Evolutionary conservation across 2,888 invertebrate genomes (phyloP).

Genomic region (Tachina lurida): DNA sequence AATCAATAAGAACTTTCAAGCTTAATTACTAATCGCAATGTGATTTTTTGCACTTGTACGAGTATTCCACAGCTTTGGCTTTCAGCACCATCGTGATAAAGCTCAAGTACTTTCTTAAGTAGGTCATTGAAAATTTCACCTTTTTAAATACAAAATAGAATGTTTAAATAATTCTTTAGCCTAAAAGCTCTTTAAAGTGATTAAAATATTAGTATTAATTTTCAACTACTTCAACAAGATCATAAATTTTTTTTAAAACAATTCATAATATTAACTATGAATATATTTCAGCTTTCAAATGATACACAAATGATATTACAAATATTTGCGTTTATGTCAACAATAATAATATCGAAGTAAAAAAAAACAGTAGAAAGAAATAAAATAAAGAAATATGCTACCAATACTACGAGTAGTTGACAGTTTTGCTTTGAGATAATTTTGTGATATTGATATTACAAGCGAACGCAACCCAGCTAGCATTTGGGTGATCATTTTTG

Average conservation of each 20-base stretch:
- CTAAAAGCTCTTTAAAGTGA: constrained; percentile 10
- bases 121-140: constrained; percentile 13
- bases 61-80: too few species aligned
- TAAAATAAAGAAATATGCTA: constrained; percentile 51
- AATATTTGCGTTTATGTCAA: not conserved
- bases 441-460: constrained; percentile 35
- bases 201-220: constrained; percentile 9
- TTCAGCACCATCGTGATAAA: too few species aligned
- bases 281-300: not conserved
- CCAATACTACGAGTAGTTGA: constrained; percentile 56
- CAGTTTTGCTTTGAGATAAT: constrained; percentile 50
- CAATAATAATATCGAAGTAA: constrained; percentile 26
- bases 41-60: too few species aligned
- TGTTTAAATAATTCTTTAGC: not conserved
- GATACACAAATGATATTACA: not conserved
- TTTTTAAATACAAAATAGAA: not conserved
- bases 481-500: too few species aligned
- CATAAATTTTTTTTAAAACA: constrained; percentile 29
- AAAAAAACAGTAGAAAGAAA: constrained; percentile 30
- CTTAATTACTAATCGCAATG: too few species aligned
- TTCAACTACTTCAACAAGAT: constrained; percentile 23
- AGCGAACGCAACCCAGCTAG: constrained; percentile 42
- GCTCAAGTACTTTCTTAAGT: not conserved
- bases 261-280: not conserved
- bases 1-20: too few species aligned